Evolutionary conservation across 1,140 invertebrate genomes (phyloP).

Genomic region (Chionoecetes opilio): DNA sequence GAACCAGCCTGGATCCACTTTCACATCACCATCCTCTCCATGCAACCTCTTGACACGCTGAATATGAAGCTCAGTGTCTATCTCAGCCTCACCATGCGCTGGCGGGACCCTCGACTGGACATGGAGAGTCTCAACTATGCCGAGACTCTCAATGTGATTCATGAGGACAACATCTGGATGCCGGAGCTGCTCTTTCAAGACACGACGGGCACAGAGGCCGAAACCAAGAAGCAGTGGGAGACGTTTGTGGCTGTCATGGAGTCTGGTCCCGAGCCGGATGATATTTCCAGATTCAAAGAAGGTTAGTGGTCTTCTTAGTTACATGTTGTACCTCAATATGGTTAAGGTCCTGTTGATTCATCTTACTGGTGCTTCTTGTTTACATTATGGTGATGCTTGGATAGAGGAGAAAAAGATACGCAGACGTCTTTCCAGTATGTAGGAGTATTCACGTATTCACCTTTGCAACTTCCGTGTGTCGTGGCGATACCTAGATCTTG

Average conservation of each 20-base stretch:
- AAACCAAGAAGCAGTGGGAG: conserved; percentile 64
- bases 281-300: conserved; percentile 78
- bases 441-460: too few species aligned
- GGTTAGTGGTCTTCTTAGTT: too few species aligned
- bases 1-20: conserved; percentile 71
- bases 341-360: too few species aligned
- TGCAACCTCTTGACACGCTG: conserved; percentile 77
- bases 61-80: conserved; percentile 71
- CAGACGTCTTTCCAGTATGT: too few species aligned
- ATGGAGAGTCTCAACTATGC: conserved; percentile 80
- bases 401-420: too few species aligned
- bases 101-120: conserved; percentile 74
- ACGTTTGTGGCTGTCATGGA: conserved; percentile 79
- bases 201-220: conserved; percentile 68
- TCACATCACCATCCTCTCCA: conserved; percentile 68
- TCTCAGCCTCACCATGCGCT: conserved; percentile 63
- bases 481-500: too few species aligned
- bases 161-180: conserved; percentile 69
- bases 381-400: too few species aligned
- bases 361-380: too few species aligned
- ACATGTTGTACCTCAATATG: too few species aligned
- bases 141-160: conserved; percentile 77
- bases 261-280: conserved; percentile 72
- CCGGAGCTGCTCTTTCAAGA: conserved; percentile 77
- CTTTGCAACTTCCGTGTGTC: too few species aligned